A percentile compares a stretch with the other conserved stretches of the same genome.
phyloP scores from a whole-genome alignment of 2,113 vertebrate genomes.

The Neopipo cinnamomea region DNA sequence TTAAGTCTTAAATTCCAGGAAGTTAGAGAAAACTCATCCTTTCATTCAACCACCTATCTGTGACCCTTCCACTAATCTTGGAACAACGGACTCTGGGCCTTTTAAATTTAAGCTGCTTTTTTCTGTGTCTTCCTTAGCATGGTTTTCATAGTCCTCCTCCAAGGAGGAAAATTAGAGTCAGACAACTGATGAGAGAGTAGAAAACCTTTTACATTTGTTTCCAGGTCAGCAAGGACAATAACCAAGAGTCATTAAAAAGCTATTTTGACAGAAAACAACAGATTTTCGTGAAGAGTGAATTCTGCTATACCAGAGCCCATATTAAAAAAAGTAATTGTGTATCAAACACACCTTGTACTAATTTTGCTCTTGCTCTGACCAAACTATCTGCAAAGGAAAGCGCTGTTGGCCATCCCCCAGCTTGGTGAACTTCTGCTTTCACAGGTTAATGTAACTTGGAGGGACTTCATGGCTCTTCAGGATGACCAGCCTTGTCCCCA shows the following conservation, averaged over 20 bases:
- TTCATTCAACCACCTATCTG: not conserved
- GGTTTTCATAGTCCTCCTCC: not conserved
- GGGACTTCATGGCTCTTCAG: not conserved
- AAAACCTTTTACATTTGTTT: not conserved
- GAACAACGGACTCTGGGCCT: not conserved
- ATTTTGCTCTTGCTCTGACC: not conserved
- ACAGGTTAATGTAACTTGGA: not conserved
- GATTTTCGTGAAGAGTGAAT: not conserved
- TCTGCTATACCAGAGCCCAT: not conserved
- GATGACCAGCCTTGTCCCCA: not conserved
- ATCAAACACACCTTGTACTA: not conserved
- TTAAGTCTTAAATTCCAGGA: not conserved
- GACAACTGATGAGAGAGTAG: not conserved
- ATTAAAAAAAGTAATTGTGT: not conserved
- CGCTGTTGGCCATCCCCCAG: not conserved
- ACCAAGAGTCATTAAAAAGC: not conserved
- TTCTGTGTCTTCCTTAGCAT: not conserved
- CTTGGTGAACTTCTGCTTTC: not conserved
- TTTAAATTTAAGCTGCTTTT: not conserved
- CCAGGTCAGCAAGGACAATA: not conserved
- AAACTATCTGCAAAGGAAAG: not conserved
- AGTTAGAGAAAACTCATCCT: not conserved
- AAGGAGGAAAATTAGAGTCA: not conserved
- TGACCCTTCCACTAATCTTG: not conserved
- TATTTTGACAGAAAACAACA: not conserved